phyloP scores from a whole-genome alignment of 2,797 vertebrate species.

The Anguilla obscura region DNA sequence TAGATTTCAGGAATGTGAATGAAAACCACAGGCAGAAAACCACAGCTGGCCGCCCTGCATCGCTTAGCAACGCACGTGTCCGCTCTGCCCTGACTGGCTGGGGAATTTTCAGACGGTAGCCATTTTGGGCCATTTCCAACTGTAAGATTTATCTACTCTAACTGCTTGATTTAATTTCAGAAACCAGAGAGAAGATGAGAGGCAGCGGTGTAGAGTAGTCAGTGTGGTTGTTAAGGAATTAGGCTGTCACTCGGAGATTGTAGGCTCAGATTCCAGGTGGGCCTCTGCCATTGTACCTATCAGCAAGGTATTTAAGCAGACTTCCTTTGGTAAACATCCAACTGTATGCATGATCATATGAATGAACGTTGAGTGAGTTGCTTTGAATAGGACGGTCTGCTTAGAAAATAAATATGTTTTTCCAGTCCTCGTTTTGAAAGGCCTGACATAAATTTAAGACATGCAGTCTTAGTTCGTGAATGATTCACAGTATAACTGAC shows the following conservation, averaged over 20 bases:
- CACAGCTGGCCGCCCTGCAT: not conserved
- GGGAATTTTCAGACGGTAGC: not conserved
- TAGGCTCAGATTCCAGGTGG: not conserved
- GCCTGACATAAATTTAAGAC: not conserved
- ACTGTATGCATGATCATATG: not conserved
- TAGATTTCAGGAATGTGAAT: not conserved
- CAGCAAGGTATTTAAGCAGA: not conserved
- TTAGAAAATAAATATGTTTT: not conserved
- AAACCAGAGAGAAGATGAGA: not conserved
- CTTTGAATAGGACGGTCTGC: not conserved
- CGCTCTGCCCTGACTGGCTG: not conserved
- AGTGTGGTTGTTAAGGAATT: not conserved
- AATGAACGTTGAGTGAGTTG: not conserved
- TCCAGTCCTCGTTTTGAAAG: not conserved
- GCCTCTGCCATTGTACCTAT: not conserved
- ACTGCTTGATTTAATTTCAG: not conserved
- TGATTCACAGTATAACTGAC: not conserved
- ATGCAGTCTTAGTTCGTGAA: not conserved
- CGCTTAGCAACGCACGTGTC: not conserved
- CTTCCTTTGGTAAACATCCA: not conserved
- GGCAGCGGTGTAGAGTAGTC: not conserved
- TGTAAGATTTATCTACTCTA: not conserved
- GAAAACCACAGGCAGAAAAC: not conserved
- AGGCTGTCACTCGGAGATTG: too few relatives aligned
- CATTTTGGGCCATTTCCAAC: not conserved